Evolutionary conservation across 2,797 vertebrate genomes (phyloP).

Genomic region (Semaprochilodus insignis): DNA sequence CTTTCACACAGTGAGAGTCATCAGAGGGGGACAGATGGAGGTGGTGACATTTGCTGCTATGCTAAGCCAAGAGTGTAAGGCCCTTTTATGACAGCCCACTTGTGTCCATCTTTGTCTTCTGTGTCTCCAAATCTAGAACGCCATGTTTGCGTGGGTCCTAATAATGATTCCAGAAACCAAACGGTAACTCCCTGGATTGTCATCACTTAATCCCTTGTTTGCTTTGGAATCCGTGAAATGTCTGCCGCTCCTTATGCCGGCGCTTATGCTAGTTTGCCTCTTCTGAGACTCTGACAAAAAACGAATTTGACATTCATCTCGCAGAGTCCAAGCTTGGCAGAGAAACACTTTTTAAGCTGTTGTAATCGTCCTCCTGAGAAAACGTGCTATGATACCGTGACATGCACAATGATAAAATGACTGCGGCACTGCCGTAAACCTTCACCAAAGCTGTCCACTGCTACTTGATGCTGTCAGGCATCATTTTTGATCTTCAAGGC

Average conservation of each 20-base stretch:
- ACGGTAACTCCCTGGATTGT: slow-evolving; percentile 35
- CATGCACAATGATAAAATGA: slow-evolving; percentile 14
- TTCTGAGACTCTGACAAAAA: slow-evolving; percentile 21
- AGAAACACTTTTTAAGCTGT: slow-evolving; percentile 21
- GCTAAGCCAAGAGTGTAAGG: slow-evolving; percentile 57
- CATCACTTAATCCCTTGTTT: slow-evolving; percentile 29
- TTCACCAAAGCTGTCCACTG: slow-evolving; percentile 28
- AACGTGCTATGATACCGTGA: slow-evolving; percentile 1
- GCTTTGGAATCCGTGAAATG: slow-evolving; percentile 15
- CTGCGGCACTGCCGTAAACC: slow-evolving; percentile 27
- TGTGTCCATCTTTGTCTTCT: slow-evolving; percentile 50
- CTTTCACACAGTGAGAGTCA: slow-evolving; percentile 64
- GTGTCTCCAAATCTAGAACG: slow-evolving; percentile 21
- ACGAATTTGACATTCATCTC: slow-evolving; percentile 3
- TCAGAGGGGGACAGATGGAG: slow-evolving; percentile 65
- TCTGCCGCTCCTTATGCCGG: neutral
- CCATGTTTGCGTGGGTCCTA: slow-evolving; percentile 24
- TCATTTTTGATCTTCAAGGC: slow-evolving; percentile 34
- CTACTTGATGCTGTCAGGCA: slow-evolving; percentile 30
- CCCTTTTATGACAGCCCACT: slow-evolving; percentile 59
- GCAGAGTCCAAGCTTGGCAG: neutral
- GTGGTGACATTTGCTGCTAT: slow-evolving; percentile 52
- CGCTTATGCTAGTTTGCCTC: slow-evolving; percentile 5
- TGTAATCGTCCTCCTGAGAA: slow-evolving; percentile 17
- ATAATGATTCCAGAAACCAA: slow-evolving; percentile 29